Percentiles rank a stretch among this genome's conserved stretches.
These are phyloP conservation scores for Lordiphosa collinella DNA, from an alignment of 1,140 invertebrate genomes.

Conservation along the genomic window DNA sequence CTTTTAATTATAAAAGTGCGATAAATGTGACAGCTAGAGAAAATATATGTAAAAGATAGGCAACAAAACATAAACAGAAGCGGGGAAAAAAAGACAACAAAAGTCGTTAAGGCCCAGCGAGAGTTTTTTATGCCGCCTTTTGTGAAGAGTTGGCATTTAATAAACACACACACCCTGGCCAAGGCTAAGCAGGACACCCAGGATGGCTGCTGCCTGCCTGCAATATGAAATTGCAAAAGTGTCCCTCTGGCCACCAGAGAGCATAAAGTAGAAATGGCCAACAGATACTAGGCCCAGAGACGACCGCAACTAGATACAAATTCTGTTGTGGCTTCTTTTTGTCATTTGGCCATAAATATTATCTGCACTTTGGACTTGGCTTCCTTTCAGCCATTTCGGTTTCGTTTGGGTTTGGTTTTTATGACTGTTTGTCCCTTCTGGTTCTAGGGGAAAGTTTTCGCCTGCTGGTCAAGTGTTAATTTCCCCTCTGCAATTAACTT, in stretches of 20 bases:
- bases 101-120: conserved; percentile 54
- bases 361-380: conserved; percentile 34
- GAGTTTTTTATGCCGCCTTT: conserved; percentile 43
- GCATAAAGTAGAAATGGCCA: conserved; percentile 37
- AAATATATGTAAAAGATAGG: conserved; percentile 32
- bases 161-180: conserved; percentile 35
- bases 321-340: conserved; percentile 39
- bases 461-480: conserved; percentile 56
- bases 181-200: conserved; percentile 22
- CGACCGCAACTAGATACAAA: conserved; percentile 25
- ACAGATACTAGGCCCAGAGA: neutral
- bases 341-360: conserved; percentile 58
- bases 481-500: conserved; percentile 54
- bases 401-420: neutral
- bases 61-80: conserved; percentile 25
- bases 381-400: conserved; percentile 1
- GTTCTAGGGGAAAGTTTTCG: neutral
- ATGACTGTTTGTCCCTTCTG: conserved; percentile 1
- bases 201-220: conserved; percentile 26
- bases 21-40: conserved; percentile 63
- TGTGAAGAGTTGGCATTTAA: conserved; percentile 65
- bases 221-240: conserved; percentile 37
- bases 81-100: conserved; percentile 24
- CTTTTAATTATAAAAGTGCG: conserved; percentile 75
- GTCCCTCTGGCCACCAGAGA: conserved; percentile 10